Evolutionary conservation across 1,140 invertebrate species (phyloP).

Genomic region (Cotesia glomerata): DNA sequence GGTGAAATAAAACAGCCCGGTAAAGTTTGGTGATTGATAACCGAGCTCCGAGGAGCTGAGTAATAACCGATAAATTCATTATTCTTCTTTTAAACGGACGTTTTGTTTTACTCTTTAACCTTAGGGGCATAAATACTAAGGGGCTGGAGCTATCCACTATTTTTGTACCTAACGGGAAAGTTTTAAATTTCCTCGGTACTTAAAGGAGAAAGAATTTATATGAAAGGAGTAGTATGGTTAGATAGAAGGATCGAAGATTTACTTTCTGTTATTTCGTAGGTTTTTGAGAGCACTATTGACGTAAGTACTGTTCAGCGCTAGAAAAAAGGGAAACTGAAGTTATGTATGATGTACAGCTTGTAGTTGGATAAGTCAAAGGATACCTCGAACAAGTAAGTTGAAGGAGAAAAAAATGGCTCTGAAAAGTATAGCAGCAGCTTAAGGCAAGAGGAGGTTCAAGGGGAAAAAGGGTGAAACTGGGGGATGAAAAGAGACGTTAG

Average conservation of each 20-base stretch:
- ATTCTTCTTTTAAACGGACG: too few relatives aligned
- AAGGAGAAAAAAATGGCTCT: slow-evolving; percentile 3
- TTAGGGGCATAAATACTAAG: too few relatives aligned
- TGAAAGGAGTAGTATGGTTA: not conserved
- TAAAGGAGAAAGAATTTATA: not conserved
- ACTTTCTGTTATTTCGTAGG: not conserved
- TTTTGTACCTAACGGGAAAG: too few relatives aligned
- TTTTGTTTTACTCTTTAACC: too few relatives aligned
- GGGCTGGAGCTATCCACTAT: too few relatives aligned
- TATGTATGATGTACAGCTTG: too few relatives aligned
- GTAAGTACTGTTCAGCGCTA: not conserved
- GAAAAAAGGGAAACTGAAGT: not conserved
- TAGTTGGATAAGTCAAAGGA: slow-evolving; percentile 15
- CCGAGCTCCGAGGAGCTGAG: too few relatives aligned
- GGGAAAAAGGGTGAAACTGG: not conserved
- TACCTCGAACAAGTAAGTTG: slow-evolving; percentile 6
- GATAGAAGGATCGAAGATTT: not conserved
- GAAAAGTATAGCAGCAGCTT: too few relatives aligned
- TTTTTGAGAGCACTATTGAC: slow-evolving; percentile 1
- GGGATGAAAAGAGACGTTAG: slow-evolving; percentile 2
- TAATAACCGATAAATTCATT: too few relatives aligned
- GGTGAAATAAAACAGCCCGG: too few relatives aligned
- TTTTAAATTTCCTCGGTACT: not conserved
- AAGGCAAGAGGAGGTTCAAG: not conserved
- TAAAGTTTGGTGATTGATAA: too few relatives aligned